A percentile compares a stretch with the other conserved stretches of the same genome.
These are phyloP conservation scores for Contarinia nasturtii DNA, from an alignment of 1,140 invertebrate species.

Conservation along the genomic window DNA sequence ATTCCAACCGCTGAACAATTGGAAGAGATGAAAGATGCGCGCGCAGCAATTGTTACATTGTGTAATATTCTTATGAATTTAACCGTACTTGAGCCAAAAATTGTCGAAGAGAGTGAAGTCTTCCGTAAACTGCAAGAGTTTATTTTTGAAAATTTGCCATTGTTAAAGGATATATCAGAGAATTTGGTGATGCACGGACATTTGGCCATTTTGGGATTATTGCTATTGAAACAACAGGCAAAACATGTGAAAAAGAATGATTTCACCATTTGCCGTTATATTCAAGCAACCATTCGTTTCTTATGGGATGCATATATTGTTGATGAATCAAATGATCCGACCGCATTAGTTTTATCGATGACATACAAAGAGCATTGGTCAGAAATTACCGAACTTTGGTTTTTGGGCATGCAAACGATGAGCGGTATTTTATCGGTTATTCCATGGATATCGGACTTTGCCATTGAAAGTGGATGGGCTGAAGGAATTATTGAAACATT, in stretches of 20 bases:
- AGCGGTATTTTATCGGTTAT: constrained; percentile 55
- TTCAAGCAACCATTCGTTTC: constrained; percentile 71
- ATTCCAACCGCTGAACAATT: constrained; percentile 48
- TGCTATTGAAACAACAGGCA: constrained; percentile 66
- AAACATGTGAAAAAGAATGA: constrained; percentile 66
- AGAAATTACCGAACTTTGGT: constrained; percentile 80
- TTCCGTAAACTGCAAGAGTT: constrained; percentile 71
- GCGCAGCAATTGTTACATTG: constrained; percentile 63
- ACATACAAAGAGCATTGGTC: constrained; percentile 73
- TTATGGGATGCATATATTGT: constrained; percentile 82
- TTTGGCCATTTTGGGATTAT: constrained; percentile 58
- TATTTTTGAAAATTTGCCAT: constrained; percentile 68
- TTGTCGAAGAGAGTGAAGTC: constrained; percentile 51
- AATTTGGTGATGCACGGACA: constrained; percentile 72
- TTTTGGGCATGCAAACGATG: constrained; percentile 82
- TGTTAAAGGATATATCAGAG: constrained; percentile 60
- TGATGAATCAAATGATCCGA: constrained; percentile 67
- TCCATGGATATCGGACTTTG: constrained; percentile 79
- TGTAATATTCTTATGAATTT: constrained; percentile 88
- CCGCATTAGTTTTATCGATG: constrained; percentile 60
- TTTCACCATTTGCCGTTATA: constrained; percentile 71
- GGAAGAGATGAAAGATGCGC: constrained; percentile 65
- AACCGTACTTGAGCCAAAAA: constrained; percentile 64
- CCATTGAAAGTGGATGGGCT: constrained; percentile 79
- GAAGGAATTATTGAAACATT: constrained; percentile 66